Evolutionary conservation across 1,140 invertebrate species (phyloP), one percentile per base, ranked within the genome.

Genomic region (Drosophila ambigua): DNA sequence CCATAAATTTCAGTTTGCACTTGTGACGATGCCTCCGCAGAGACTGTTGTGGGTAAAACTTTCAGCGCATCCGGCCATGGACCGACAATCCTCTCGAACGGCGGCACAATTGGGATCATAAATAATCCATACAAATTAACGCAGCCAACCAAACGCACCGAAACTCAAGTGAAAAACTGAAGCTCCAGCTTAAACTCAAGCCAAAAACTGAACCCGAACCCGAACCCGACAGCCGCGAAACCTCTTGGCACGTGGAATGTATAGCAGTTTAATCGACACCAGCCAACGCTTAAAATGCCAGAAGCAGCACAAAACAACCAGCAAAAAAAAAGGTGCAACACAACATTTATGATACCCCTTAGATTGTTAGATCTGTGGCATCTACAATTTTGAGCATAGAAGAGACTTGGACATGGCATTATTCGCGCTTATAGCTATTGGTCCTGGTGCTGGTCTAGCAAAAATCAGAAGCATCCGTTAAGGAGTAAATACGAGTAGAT

Each of bases 121-220:
- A 84, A 83, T 83, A 84, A 76, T 74, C 82, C 82, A 58, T 68
- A 81, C 64, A 85, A 85, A 81, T 85, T 87, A 81, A 81, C 68
- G 68, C 72, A 63, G 43, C 67, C 52, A 20, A 26, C 15, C 24
- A 9, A 24, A 9, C 11, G 3, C 13, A 20, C 9, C 16, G 2
- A 13, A 57, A 51, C 5, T 8, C 23, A 16, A 28, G 13, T 5
- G 7, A 26, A 41, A 68, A 68, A 68, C 51, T 20, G 45, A 67
- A 58, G 43, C 62, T 57, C 48, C 52, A 52, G 52, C 52, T 48
- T 0, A 23, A 23, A 23, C 26, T 13, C 52, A 53, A 62, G 53
- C 53, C 15, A 43, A 31, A 78, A 54, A 51, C 35, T 41, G 31
- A 65, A 51, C 3, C 23, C 26, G 26, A 65, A 51, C 3, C 23